phyloP scores from a whole-genome alignment of 2,797 vertebrate species.

The Xerus rutilus region DNA sequence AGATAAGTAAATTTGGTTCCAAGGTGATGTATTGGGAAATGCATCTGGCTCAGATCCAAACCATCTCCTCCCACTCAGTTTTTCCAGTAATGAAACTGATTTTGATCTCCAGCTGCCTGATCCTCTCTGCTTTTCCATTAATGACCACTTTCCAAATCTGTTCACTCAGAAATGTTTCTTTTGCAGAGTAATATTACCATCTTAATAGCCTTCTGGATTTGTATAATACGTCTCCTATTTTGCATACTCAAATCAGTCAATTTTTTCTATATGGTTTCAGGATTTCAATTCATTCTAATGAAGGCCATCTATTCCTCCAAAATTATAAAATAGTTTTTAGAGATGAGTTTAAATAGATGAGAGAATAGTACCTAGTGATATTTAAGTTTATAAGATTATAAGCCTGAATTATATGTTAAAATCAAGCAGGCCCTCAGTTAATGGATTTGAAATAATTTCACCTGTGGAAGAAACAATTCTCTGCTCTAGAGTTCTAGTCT shows the following conservation, averaged over 20 bases:
- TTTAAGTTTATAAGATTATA: background rate
- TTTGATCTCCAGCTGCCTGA: background rate
- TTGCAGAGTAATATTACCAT: background rate
- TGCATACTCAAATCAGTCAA: constrained; percentile 4
- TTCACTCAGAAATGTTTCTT: background rate
- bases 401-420: background rate
- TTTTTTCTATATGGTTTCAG: background rate
- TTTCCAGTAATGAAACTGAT: background rate
- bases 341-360: background rate
- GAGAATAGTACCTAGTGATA: background rate
- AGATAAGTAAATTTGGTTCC: background rate
- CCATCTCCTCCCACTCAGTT: background rate
- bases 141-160: background rate
- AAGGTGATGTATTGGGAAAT: background rate
- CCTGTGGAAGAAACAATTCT: constrained; percentile 10
- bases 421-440: background rate
- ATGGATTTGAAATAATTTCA: constrained; percentile 24
- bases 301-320: background rate
- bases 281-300: background rate
- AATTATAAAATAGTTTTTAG: background rate
- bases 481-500: background rate
- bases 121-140: background rate
- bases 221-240: background rate
- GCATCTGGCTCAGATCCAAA: background rate
- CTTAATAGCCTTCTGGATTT: background rate